A percentile compares a stretch with the other conserved stretches of the same genome.
phyloP scores from a whole-genome alignment of 1,140 invertebrate species.

The Drosophila leontia region DNA sequence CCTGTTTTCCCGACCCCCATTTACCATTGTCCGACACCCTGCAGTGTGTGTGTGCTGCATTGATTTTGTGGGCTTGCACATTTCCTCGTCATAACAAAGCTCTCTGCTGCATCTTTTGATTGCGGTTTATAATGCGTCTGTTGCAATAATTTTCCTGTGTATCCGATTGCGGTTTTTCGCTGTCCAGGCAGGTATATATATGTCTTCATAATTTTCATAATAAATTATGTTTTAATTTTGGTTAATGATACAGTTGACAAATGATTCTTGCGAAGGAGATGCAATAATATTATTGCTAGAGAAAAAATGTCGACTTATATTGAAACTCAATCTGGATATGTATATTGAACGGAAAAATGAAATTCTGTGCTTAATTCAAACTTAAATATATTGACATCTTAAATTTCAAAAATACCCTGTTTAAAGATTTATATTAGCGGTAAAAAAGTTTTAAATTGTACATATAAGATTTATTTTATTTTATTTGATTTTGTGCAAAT shows the following conservation, averaged over 20 bases:
- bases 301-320: too few species aligned
- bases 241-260: neutral
- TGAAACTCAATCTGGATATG: too few species aligned
- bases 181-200: slow-evolving; percentile 23
- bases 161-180: slow-evolving; percentile 65
- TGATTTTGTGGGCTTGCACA: slow-evolving; percentile 72
- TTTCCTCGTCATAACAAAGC: slow-evolving; percentile 57
- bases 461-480: too few species aligned
- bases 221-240: neutral
- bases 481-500: neutral
- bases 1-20: neutral
- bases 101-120: slow-evolving; percentile 41
- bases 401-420: too few species aligned
- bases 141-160: slow-evolving; percentile 55
- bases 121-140: slow-evolving; percentile 47
- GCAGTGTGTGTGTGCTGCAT: slow-evolving; percentile 39
- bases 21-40: slow-evolving; percentile 1
- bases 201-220: slow-evolving; percentile 32
- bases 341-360: too few species aligned
- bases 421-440: too few species aligned
- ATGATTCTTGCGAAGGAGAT: neutral
- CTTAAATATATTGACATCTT: too few species aligned
- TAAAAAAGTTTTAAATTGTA: too few species aligned
- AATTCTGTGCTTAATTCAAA: too few species aligned
- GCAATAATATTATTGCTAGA: neutral